Evolutionary conservation across 2,113 vertebrate genomes (phyloP), one percentile per base, ranked within the genome.

Genomic region (Enhydra lutris): DNA sequence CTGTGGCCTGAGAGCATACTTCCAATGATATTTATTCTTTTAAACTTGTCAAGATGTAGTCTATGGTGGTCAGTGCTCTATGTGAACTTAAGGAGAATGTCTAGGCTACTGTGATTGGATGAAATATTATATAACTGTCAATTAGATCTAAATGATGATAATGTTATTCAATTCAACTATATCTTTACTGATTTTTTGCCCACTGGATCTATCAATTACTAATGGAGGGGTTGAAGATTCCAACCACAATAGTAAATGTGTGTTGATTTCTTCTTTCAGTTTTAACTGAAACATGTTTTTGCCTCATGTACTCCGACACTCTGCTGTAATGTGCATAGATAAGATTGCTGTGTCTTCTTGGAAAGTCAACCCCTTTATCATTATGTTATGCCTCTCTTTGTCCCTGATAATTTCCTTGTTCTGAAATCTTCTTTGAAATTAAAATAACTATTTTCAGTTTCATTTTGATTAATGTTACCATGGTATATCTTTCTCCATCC

Each of bases 341-440:
- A 71, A 20, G 7, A 26, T 29, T 31, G 1, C n/a, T 42, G 13
- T 34, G 34, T 47, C 39, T 91, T 83, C 29, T 31, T 42, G 63
- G 36, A 50, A 31, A 74, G 42, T 34, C 74, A 47, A 23, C 14
- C 59, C 11, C 9, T 69, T 69, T 79, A 69, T 29, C 71, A 69
- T 67, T 69, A 52, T 12, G 9, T 31, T 36, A 14, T 26, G 14
- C 13, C n/a, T n/a, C 9, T 67, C 65, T 45, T 76, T 69, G 65
- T 79, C 55, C 42, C 13, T 73, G 11, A 65, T 24, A 91, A 36
- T 63, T 23, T 83, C 50, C 86, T 88, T 69, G 34, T 61, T 78
- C 78, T 89, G 29, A 92, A 52, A 23, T 83, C 69, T 50, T 13
- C 78, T 88, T 94, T 79, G 61, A 96, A 91, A 83, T 88, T 79